A percentile compares a stretch with the other conserved stretches of the same genome.
phyloP scores from a whole-genome alignment of 2,797 vertebrate species.

The Neomorphus geoffroyi region DNA sequence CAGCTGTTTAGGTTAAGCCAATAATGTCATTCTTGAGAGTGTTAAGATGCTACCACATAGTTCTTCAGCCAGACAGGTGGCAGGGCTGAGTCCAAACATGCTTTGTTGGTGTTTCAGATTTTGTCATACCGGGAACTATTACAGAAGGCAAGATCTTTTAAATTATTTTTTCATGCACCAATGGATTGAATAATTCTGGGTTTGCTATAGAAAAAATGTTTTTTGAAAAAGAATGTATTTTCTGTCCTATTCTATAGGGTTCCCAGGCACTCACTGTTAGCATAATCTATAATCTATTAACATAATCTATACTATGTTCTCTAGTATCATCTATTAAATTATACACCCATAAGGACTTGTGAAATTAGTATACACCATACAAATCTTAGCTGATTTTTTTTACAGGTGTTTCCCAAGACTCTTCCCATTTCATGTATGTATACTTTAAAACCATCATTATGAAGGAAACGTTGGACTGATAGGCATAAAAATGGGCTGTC shows the following conservation, averaged over 20 bases:
- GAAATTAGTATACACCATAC: neutral
- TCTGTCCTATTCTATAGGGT: neutral
- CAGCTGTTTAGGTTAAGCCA: neutral
- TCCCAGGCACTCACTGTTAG: neutral
- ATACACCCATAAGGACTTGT: neutral
- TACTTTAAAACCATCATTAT: neutral
- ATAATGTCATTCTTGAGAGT: neutral
- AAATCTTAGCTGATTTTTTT: neutral
- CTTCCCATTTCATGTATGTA: neutral
- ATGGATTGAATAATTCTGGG: neutral
- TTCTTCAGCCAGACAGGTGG: neutral
- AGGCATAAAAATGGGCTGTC: neutral
- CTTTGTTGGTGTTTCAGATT: neutral
- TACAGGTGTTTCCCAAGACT: neutral
- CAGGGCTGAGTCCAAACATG: neutral
- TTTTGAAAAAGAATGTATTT: neutral
- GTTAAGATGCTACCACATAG: neutral
- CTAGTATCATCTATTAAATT: slow-evolving; percentile 5
- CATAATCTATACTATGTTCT: slow-evolving; percentile 23
- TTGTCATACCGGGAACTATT: neutral
- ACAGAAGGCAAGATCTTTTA: neutral
- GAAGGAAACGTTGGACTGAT: neutral
- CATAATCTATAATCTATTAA: slow-evolving; percentile 27
- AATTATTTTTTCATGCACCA: neutral
- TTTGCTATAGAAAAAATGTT: neutral